phyloP scores from a whole-genome alignment of 2,113 vertebrate genomes.

The Toxotes chatareus region DNA sequence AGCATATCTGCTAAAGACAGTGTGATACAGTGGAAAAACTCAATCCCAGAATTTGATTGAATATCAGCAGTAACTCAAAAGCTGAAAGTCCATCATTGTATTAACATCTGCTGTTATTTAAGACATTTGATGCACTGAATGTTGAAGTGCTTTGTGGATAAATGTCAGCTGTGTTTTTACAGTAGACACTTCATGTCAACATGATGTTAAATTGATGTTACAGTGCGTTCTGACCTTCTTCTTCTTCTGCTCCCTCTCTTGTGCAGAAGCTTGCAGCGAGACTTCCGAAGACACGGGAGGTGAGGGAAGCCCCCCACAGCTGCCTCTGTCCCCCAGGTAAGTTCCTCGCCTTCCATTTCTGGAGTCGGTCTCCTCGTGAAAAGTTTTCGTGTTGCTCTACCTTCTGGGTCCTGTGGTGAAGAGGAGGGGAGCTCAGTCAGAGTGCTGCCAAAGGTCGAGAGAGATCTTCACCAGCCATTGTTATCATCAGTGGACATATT shows the following conservation, averaged over 20 bases:
- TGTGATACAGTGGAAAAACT: too few species aligned
- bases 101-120: too few species aligned
- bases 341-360: not conserved
- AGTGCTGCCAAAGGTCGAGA: too few species aligned
- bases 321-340: slow-evolving; percentile 86
- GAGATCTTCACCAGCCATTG: too few species aligned
- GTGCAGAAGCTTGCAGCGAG: slow-evolving; percentile 81
- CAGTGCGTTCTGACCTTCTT: not conserved
- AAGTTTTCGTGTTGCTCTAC: not conserved
- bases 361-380: not conserved
- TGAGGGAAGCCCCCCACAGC: slow-evolving; percentile 76
- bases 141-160: not conserved
- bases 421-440: too few species aligned
- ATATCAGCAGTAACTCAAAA: too few species aligned
- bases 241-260: slow-evolving; percentile 10
- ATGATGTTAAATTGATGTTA: not conserved
- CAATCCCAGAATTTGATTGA: too few species aligned
- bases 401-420: not conserved
- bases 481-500: not conserved
- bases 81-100: too few species aligned
- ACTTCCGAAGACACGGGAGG: slow-evolving; percentile 79
- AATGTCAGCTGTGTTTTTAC: not conserved
- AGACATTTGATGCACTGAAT: too few species aligned
- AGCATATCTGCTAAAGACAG: too few species aligned
- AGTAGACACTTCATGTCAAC: not conserved